Conservation (phyloP, 2,797 vertebrate species). For the Melopsittacus undulatus region DNA sequence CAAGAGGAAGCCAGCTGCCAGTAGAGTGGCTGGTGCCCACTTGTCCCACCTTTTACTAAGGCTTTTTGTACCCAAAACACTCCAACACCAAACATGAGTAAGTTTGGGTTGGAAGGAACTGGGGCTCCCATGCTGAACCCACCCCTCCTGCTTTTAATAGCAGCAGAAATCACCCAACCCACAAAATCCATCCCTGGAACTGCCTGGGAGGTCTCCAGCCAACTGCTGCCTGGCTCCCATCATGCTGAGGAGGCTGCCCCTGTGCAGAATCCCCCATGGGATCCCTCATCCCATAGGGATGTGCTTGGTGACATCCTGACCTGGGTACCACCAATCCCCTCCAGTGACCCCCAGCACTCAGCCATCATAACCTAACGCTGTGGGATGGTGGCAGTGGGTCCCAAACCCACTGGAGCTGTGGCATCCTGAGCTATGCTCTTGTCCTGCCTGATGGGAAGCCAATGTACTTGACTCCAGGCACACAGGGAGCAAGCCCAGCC, state of each 20-base stretch:
- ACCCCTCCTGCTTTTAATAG: neutral
- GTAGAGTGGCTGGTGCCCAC: fast-evolving
- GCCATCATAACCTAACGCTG: neutral
- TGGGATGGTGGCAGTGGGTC: neutral
- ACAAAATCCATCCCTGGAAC: neutral
- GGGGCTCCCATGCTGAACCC: neutral
- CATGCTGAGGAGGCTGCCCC: fast-evolving
- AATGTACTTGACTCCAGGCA: neutral
- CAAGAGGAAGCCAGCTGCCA: neutral
- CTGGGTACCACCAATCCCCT: neutral
- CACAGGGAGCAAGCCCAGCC: fast-evolving
- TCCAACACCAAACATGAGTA: neutral
- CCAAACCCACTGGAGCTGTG: neutral
- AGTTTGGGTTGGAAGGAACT: neutral
- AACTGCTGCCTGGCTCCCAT: fast-evolving
- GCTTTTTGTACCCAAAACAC: neutral
- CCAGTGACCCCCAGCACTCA: neutral
- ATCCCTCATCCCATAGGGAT: neutral
- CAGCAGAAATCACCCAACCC: constrained; percentile 20
- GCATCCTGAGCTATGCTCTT: neutral
- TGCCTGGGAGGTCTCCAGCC: constrained; percentile 40
- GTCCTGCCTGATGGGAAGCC: neutral
- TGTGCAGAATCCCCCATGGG: fast-evolving
- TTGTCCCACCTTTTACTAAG: neutral
- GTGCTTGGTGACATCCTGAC: neutral